Evolutionary conservation across 2,797 vertebrate species (phyloP), one percentile per base, ranked within the genome.

Genomic region (Rhinichthys osculus): DNA sequence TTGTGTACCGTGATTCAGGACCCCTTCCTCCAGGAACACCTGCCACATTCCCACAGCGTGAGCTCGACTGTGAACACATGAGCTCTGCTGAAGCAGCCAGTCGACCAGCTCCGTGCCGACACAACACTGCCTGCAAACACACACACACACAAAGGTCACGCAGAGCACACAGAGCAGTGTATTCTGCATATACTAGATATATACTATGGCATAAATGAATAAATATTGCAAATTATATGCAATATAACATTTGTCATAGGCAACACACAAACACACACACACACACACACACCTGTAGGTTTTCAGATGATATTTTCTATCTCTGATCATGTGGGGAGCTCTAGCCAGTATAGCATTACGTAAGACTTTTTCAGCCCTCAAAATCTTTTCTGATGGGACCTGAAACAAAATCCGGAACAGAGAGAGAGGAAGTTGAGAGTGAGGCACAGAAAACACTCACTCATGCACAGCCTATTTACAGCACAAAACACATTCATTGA

Each of bases 11-110:
- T 99, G 98, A 93, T 99, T 99, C 69, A 99, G 96, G 86, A 97
- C 97, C 13, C 97, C 95, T 84, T 99, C 98, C 91, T 99, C 98
- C 47, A 99, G 92, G 70, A 99, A 93, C 4, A 97, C 96, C 87
- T 99, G 98, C 98, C 98, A 99, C 98, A 99, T 99, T 89, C 98
- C 98, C 40, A 99, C 97, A 74, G 98, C 97, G 86, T 99, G 98
- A 0, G 95, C 97, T 40, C 98, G 95, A 69, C 97, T 98, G 93
- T 99, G 98, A 84, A 98, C 97, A 83, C 97, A 99, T 0, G 97
- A 95, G 77, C 97, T 98, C 94, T 99, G 98, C 91, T 99, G 97
- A 91, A 97, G 96, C 92, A 98, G 93, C 98, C 98, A 99, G 82
- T 99, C 98, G 79, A 99, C 98, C 83, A 99, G 94, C 93, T 99